Evolutionary conservation across 1,140 invertebrate genomes (phyloP), one percentile per base, ranked within the genome.

Genomic region (Calliphora vicina): DNA sequence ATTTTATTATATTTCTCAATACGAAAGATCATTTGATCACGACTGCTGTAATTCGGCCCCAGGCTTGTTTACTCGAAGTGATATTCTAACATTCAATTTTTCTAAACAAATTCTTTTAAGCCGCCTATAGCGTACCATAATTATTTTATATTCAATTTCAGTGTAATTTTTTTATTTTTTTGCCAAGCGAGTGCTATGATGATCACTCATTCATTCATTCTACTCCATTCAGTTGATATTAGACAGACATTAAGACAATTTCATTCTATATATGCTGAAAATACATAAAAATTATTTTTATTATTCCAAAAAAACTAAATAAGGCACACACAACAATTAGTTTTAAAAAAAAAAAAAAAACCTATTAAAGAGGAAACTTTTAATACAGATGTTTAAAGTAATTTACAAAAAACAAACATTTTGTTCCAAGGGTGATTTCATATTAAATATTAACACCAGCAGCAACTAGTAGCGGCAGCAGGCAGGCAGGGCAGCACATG

Each of bases 311-410:
- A 17, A 50, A 50, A 50, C 17, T 50, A 17, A 35, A 35, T 35
- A 35, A 35, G 35, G 45, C 45, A 50, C 13, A 50, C 5, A 43
- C 5, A 50, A 50, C 12, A 50, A 17, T 50, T 50, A 17, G 45
- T 50, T 13, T n/a, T n/a, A n/a, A n/a, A n/a, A n/a, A n/a, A n/a
- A n/a, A n/a, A n/a, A n/a, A n/a, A 50, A 50, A 50, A 50, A 35
- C n/a, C n/a, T 35, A 0, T 1, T 6, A 10, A 8, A 35, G 35
- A 35, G 35, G 35, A 35, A 6, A 35, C n/a, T 23, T 6, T 23
- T 23, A 67, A 67, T 67, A 23, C 61, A 67, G 61, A 67, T 67
- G 61, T 67, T 67, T 67, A 23, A 67, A 67, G 23, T 57, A 67
- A 25, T 67, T 67, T 67, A 25, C 20, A 67, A 20, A 35, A 35